phyloP scores from a whole-genome alignment of 1,140 invertebrate species.

The Procambarus clarkii region DNA sequence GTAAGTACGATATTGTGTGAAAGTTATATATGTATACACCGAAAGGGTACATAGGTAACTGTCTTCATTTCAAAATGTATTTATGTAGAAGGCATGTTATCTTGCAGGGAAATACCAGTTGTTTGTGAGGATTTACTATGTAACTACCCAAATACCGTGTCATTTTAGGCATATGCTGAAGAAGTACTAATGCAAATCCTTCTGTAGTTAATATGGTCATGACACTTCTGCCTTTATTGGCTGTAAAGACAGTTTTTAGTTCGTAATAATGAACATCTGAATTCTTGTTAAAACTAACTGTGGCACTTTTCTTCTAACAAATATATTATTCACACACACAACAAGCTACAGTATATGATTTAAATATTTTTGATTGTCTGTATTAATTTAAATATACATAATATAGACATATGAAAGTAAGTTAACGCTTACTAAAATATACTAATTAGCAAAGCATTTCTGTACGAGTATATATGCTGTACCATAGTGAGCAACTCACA shows the following conservation, averaged over 20 bases:
- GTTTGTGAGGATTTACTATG: neutral
- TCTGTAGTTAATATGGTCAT: neutral
- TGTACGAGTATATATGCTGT: neutral
- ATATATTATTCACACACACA: too few species aligned
- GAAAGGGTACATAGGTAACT: neutral
- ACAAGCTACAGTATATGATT: too few species aligned
- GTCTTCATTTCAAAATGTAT: neutral
- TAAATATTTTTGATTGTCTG: too few species aligned
- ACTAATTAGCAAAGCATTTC: neutral
- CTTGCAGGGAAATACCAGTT: neutral
- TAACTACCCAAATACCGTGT: neutral
- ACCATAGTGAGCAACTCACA: neutral
- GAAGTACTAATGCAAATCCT: neutral
- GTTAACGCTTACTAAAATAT: neutral
- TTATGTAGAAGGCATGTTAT: neutral
- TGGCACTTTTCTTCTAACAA: too few species aligned
- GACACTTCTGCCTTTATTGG: neutral
- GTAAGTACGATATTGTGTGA: neutral
- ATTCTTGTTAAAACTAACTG: too few species aligned
- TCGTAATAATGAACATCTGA: too few species aligned
- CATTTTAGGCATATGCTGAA: neutral
- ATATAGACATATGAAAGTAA: too few species aligned
- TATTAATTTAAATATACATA: too few species aligned
- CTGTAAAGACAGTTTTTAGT: too few species aligned
- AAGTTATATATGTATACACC: neutral